Evolutionary conservation across 2,113 vertebrate species (phyloP), one percentile per base, ranked within the genome.

Genomic region (Tor tambroides): DNA sequence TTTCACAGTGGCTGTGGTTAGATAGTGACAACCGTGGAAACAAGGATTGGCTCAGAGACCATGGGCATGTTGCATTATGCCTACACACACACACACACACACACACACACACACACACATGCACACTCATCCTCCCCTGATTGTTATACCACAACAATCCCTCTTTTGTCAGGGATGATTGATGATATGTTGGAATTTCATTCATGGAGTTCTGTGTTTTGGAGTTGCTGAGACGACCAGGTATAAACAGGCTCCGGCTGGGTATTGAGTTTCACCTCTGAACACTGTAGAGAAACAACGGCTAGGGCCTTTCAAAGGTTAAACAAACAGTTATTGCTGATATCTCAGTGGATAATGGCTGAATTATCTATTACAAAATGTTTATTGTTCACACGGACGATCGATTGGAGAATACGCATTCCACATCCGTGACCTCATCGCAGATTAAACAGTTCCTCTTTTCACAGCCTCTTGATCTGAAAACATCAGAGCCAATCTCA

Each of bases 161-260:
- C 35, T 82, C 91, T 93, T 95, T 95, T 95, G 93, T 95, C 91
- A 86, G 81, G 86, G 79, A 89, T 94, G 94, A 95, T 94, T 94
- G 92, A 95, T 95, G 94, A 93, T 91, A 92, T 90, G 59, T 88
- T 93, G 91, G 93, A 94, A 95, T 95, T 92, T 94, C 94, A 94
- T 94, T 95, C 93, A 94, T 77, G 83, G 61, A 88, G 78, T 88
- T 89, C 87, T 89, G 84, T 93, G 94, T 95, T 94, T 94, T 92
- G 85, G 92, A 90, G 94, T 95, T 94, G 93, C 95, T 88, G 89
- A 92, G 94, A 94, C 93, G 86, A 95, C 94, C 94, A 95, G 94
- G 93, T 95, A 92, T 93, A 95, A 94, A 95, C 92, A 95, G 91
- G 92, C 87, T 80, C 71, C 12, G 78, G n/a, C 81, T 41, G 83